A percentile compares a stretch with the other conserved stretches of the same genome.
These are phyloP conservation scores for Ceratina calcarata DNA, from an alignment of 1,140 invertebrate species.

Conservation along the genomic window DNA sequence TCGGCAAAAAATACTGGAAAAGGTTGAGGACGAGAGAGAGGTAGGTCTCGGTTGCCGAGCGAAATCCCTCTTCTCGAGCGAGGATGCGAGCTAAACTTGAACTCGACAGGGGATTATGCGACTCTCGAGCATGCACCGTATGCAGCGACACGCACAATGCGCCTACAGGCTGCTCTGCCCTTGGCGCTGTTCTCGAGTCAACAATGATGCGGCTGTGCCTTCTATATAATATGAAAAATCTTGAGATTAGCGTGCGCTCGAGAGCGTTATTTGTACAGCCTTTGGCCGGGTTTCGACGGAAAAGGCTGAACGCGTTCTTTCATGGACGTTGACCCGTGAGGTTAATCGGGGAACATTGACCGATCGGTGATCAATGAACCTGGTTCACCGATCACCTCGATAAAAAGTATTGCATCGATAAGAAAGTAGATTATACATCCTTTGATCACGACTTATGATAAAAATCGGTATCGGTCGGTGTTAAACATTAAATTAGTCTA, in stretches of 20 bases:
- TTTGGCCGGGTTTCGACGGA: not conserved
- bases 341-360: conserved; percentile 8
- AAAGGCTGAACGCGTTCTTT: conserved; percentile 31
- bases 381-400: not conserved
- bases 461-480: too few species aligned
- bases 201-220: conserved; percentile 32
- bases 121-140: conserved; percentile 12
- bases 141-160: conserved; percentile 44
- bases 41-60: too few species aligned
- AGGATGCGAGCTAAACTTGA: conserved; percentile 48
- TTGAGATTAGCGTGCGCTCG: not conserved
- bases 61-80: too few species aligned
- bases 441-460: too few species aligned
- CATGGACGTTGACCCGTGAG: conserved; percentile 13
- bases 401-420: not conserved
- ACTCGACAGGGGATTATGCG: conserved; percentile 35
- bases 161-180: conserved; percentile 33
- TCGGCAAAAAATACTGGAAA: too few species aligned
- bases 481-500: too few species aligned
- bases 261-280: conserved; percentile 3
- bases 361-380: conserved; percentile 1
- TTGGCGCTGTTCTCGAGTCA: conserved; percentile 37
- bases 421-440: too few species aligned
- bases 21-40: too few species aligned
- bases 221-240: conserved; percentile 45